phyloP scores from a whole-genome alignment of 2,113 vertebrate genomes.

The Tinamus guttatus region DNA sequence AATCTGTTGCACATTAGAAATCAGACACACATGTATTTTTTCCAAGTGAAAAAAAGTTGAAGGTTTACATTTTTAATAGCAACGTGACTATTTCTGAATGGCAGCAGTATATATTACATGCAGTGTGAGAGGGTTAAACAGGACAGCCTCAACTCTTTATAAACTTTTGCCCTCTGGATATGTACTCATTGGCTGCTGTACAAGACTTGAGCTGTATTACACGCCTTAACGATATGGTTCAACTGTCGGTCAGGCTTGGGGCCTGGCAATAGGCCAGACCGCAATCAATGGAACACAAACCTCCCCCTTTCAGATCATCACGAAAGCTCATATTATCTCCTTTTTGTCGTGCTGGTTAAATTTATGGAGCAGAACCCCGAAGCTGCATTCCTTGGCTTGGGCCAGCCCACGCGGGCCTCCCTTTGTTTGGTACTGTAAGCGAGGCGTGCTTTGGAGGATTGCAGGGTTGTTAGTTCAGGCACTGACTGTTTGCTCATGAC shows the following conservation, averaged over 20 bases:
- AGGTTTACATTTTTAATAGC: conserved; percentile 62
- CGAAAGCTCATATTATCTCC: conserved; percentile 83
- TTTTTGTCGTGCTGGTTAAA: conserved; percentile 83
- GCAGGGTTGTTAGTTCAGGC: conserved; percentile 83
- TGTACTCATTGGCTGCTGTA: conserved; percentile 87
- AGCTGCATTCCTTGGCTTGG: conserved; percentile 81
- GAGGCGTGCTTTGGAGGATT: conserved; percentile 80
- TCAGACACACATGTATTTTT: conserved; percentile 32
- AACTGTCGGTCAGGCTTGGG: conserved; percentile 97
- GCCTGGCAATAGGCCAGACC: conserved; percentile 93
- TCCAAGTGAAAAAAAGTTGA: not conserved
- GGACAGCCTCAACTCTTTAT: conserved; percentile 83
- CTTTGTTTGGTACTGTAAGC: conserved; percentile 86
- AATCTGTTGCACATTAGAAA: conserved; percentile 40
- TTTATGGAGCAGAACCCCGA: conserved; percentile 85
- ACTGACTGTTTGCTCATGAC: conserved; percentile 83
- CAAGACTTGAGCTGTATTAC: conserved; percentile 88
- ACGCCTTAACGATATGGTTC: conserved; percentile 98
- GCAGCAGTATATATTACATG: conserved; percentile 81
- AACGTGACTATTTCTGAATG: conserved; percentile 71
- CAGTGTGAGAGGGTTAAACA: conserved; percentile 86
- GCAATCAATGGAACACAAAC: conserved; percentile 94
- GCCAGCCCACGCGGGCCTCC: conserved; percentile 85
- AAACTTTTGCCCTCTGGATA: conserved; percentile 91
- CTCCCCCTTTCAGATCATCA: conserved; percentile 86